Base-by-base conservation (phyloP, 1,140 invertebrate species). In the Trinorchestia longiramus region DNA sequence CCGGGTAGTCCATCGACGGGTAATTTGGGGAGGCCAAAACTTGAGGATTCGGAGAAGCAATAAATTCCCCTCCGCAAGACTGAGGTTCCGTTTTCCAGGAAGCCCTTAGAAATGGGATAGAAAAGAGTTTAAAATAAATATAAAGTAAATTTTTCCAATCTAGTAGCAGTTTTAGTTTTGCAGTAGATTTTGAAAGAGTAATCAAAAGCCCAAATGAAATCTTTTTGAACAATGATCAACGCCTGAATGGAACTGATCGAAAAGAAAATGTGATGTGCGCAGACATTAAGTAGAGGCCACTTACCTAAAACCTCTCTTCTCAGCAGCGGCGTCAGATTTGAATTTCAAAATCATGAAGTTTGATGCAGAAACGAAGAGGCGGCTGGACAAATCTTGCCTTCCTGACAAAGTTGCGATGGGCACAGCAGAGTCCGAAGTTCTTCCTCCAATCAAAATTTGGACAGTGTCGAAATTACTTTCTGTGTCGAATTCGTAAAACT, bases 341-440 rank as follows among this genome's bases (percentile, higher is more conserved):
- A 99, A 99, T 97, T 99, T 99, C 96, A 99, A 98, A 96, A 99
- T 99, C 99, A 99, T 99, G 97, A 99, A 99, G 97, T 99, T 99
- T 40, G 99, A 99, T 41, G 99, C 99, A 0, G 99, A 99, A 8
- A 99, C 98, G 97, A 98, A 99, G 6, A 98, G 98, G 97, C 98
- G 98, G 96, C 98, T 98, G 88, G 98, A 98, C 95, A 99, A 97
- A 88, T 97, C 96, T 97, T 98, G 98, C 97, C 98, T 98, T 96
- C 99, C 99, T 23, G 99, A 99, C 17, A 99, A 97, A 0, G 99
- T 99, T 0, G 98, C 99, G 96, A 99, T 97, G 96, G 98, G 99
- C 4, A 99, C 98, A 40, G 99, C 98, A 97, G 99, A 99, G 96
- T 99, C 99, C 97, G 99, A 99, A 6, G 99, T 99, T 97, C 99